A percentile compares a stretch with the other conserved stretches of the same genome.
Conservation (phyloP, 2,113 vertebrate genomes). For the Cyrtonyx montezumae region DNA sequence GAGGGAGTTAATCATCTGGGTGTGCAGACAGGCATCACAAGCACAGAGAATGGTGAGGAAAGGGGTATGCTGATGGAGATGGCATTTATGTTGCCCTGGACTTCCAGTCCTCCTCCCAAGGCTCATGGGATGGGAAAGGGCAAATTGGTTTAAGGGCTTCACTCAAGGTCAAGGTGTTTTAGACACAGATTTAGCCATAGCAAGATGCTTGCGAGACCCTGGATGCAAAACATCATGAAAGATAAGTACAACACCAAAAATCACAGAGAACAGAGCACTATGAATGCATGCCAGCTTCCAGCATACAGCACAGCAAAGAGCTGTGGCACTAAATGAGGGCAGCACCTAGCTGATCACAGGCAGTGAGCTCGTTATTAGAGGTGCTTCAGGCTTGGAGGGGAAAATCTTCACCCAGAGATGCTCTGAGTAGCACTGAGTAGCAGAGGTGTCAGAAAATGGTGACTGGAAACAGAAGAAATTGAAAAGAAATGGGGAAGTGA, state of each 20-base stretch:
- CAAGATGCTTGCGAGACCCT: background rate
- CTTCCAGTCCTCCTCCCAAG: background rate
- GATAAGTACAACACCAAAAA: background rate
- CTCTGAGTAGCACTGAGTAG: background rate
- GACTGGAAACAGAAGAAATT: background rate
- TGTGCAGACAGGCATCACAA: background rate
- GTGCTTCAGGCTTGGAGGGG: background rate
- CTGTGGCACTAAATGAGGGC: background rate
- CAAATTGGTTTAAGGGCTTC: background rate
- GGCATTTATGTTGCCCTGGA: background rate
- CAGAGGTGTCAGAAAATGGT: background rate
- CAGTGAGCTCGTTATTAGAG: constrained; percentile 15
- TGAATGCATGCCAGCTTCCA: background rate
- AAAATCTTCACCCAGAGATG: background rate
- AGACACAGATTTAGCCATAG: background rate
- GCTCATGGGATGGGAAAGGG: background rate
- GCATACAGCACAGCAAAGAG: background rate
- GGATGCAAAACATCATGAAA: background rate
- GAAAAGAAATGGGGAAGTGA: background rate
- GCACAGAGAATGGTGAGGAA: background rate
- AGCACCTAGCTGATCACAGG: constrained; percentile 15
- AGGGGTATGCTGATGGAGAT: background rate
- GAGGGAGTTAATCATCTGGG: background rate
- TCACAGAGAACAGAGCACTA: background rate
- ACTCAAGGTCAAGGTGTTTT: background rate